A percentile compares a stretch with the other conserved stretches of the same genome.
phyloP scores from a whole-genome alignment of 2,113 vertebrate genomes.

The Petromus typicus region DNA sequence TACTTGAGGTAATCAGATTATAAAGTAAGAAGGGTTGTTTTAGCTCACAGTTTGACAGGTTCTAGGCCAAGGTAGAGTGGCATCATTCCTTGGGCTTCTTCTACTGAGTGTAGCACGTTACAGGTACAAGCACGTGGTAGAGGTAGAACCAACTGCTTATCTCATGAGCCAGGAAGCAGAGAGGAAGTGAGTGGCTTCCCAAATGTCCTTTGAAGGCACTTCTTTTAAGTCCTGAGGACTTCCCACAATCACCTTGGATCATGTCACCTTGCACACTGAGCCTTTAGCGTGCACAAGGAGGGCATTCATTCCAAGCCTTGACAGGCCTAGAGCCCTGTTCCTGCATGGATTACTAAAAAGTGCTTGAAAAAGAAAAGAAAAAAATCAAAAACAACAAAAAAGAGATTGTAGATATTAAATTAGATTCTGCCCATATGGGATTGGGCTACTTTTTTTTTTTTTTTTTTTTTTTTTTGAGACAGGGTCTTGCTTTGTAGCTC shows the following conservation, averaged over 20 bases:
- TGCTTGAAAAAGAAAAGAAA: not conserved
- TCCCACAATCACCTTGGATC: not conserved
- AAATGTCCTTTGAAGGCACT: not conserved
- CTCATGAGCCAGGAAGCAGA: not conserved
- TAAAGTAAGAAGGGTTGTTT: not conserved
- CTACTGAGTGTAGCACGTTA: not conserved
- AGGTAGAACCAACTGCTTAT: not conserved
- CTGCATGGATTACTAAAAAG: slow-evolving; percentile 3
- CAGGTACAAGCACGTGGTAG: not conserved
- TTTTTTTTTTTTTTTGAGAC: not conserved
- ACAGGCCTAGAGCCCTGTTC: not conserved
- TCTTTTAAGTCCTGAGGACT: not conserved
- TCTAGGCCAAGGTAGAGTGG: not conserved
- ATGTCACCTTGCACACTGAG: not conserved
- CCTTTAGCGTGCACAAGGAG: not conserved
- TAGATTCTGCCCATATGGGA: not conserved
- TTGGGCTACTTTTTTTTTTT: not conserved
- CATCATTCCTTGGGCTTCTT: not conserved
- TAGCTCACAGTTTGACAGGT: not conserved
- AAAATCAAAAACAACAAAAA: not conserved
- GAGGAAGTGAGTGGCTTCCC: not conserved
- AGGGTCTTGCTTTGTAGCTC: too few relatives aligned
- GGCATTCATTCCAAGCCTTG: not conserved
- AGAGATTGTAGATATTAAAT: slow-evolving; percentile 17
- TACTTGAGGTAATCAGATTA: not conserved